phyloP scores from a whole-genome alignment of 2,113 vertebrate species.

The Bubo bubo region DNA sequence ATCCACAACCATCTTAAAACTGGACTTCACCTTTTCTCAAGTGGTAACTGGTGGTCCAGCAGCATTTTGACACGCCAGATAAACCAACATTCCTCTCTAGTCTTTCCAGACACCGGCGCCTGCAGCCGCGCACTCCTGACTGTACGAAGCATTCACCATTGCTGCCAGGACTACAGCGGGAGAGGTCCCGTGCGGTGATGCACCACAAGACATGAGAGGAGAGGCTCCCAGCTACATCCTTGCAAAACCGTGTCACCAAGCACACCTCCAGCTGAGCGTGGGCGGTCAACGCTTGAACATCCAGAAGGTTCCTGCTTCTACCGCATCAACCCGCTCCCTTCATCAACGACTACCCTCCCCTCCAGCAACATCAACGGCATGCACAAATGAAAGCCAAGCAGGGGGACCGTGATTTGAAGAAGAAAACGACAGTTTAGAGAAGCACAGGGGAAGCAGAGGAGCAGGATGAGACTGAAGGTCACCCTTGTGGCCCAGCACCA shows the following conservation, averaged over 20 bases:
- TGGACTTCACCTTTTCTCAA: not conserved
- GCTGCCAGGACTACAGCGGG: not conserved
- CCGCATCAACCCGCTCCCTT: accelerated
- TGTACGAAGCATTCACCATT: accelerated
- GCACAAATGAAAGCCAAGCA: not conserved
- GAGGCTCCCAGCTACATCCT: not conserved
- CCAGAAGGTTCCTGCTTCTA: not conserved
- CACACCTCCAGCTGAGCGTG: accelerated
- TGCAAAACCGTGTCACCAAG: accelerated
- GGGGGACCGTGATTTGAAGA: accelerated
- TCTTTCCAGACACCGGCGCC: not conserved
- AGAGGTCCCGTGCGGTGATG: accelerated
- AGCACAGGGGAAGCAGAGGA: not conserved
- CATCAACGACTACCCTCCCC: not conserved
- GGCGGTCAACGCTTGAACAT: accelerated
- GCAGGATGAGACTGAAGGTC: not conserved
- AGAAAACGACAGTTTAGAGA: not conserved
- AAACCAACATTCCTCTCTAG: not conserved
- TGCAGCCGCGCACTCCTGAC: accelerated
- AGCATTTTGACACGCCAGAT: not conserved
- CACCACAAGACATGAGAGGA: accelerated
- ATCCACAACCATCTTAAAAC: not conserved
- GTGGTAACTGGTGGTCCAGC: not conserved
- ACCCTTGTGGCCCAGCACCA: not conserved
- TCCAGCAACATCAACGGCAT: not conserved